phyloP scores from a whole-genome alignment of 2,888 invertebrate genomes.

The Amaurobius ferox region DNA sequence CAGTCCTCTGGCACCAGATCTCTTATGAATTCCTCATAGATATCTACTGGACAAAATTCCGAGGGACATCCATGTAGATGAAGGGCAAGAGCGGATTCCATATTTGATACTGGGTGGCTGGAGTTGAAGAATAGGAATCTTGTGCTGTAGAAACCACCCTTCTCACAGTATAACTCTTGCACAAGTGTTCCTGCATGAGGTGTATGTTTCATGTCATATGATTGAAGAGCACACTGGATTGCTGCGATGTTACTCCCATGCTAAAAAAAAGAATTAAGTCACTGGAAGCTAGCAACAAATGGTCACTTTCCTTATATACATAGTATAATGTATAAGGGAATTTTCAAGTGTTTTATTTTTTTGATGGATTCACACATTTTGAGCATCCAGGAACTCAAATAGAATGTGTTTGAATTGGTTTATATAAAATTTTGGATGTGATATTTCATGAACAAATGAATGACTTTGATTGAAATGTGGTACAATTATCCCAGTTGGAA shows the following conservation, averaged over 20 bases:
- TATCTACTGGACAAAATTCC: conserved; percentile 30
- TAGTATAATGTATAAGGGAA: no score
- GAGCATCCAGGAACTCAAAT: no score
- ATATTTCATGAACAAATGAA: no score
- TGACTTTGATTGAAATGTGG: no score
- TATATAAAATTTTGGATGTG: no score
- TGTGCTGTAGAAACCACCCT: not conserved
- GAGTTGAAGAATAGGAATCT: conserved; percentile 25
- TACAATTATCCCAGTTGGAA: no score
- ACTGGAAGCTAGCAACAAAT: no score
- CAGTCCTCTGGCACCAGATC: conserved; percentile 19
- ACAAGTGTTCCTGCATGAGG: conserved; percentile 13
- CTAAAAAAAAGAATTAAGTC: conserved; percentile 30
- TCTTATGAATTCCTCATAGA: not conserved
- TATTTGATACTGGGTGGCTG: conserved; percentile 13
- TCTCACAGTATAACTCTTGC: conserved; percentile 18
- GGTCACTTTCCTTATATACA: no score
- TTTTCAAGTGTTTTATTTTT: no score
- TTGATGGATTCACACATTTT: no score
- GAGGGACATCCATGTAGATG: conserved; percentile 17
- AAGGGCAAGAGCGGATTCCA: conserved; percentile 3
- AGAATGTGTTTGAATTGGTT: no score
- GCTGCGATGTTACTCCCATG: conserved; percentile 37
- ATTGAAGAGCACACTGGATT: conserved; percentile 7
- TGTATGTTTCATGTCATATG: conserved; percentile 26